Conservation (phyloP, 2,797 vertebrate genomes). For the Neomorphus geoffroyi region DNA sequence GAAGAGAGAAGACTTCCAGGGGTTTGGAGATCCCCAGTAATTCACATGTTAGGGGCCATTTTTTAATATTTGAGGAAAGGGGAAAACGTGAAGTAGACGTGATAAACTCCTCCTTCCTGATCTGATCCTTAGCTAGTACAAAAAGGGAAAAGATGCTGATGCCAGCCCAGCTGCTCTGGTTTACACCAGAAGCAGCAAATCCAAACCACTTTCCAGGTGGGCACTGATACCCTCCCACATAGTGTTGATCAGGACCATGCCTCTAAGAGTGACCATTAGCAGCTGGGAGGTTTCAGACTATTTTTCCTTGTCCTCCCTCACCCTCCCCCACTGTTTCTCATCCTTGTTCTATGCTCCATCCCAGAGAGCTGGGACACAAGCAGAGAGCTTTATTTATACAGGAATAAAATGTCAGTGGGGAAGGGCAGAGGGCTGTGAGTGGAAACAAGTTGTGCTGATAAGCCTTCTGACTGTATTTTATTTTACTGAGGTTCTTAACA, state of each 20-base stretch:
- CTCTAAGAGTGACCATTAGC: background rate
- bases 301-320: background rate
- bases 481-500: conserved; percentile 75
- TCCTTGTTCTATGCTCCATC: background rate
- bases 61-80: background rate
- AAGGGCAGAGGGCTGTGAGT: background rate
- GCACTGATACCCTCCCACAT: background rate
- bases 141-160: background rate
- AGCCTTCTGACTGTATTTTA: conserved; percentile 75
- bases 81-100: background rate
- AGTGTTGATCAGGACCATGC: rapidly evolving
- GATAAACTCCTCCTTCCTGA: background rate
- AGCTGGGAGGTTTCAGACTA: background rate
- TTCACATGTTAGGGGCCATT: background rate
- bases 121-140: background rate
- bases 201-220: background rate
- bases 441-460: conserved; percentile 74
- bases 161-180: background rate
- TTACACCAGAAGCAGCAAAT: background rate
- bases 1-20: background rate
- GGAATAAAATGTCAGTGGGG: background rate
- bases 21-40: background rate
- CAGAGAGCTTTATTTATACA: conserved; percentile 57
- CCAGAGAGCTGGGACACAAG: background rate
- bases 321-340: background rate